Evolutionary conservation across 2,888 invertebrate genomes (phyloP), one percentile per base, ranked within the genome.

Genomic region (Spodoptera picta): DNA sequence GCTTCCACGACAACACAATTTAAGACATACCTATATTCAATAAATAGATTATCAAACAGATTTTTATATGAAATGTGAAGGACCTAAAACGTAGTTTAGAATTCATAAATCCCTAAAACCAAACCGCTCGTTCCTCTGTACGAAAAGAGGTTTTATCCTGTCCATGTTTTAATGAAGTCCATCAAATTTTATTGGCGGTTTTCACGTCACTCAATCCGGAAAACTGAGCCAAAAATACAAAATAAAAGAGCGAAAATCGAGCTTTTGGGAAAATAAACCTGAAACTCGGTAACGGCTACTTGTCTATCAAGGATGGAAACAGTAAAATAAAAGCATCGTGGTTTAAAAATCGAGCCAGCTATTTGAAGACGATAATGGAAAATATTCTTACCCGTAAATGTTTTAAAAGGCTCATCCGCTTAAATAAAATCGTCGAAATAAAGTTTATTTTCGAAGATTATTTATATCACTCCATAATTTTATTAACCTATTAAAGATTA

Each of bases 251-350:
- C 14, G 45, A 23, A 23, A 52, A 56, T 14, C 46, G 19, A 23
- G 45, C 44, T 47, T 36, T 10, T 4, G 11, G 11, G 3, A 73
- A 69, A 57, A 60, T 45, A 73, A 52, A 51, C 4, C 12, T 36
- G 69, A 62, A 61, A 11, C 7, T 6, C 27, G 23, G 51, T 74
- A 55, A 24, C 58, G n/a, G 58, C 42, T 71, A 55, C 75, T 71
- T 74, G 58, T 71, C 74, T 52, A 63, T 58, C 51, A 67, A 48
- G 50, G 23, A 24, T 54, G 52, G 47, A 47, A 57, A 53, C 52
- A 12, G 24, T 52, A 54, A 62, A 58, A 68, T 23, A 58, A 62
- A 58, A 7, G 36, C 36, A 36, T 36, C 36, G 6, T 36, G 4
- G 3, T 12, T 52, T 58, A 69, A 73, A 70, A 69, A 58, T 19